phyloP scores from a whole-genome alignment of 2,113 vertebrate species.

The Chamaea fasciata region DNA sequence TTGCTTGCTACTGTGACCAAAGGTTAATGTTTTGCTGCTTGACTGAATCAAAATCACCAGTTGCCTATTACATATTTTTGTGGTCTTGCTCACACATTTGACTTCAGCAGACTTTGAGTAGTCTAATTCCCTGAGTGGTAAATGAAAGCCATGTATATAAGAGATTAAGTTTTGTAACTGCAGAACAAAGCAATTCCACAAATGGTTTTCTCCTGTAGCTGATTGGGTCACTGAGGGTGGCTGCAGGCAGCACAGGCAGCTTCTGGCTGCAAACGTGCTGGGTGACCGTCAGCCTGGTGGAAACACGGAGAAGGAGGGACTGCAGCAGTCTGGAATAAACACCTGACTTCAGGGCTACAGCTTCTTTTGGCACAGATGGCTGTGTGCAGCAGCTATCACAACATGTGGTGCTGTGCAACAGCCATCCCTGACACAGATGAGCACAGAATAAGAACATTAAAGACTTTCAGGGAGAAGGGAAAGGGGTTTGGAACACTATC shows the following conservation, averaged over 20 bases:
- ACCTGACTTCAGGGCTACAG: not conserved
- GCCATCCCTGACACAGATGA: not conserved
- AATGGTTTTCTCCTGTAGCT: not conserved
- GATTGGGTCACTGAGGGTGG: not conserved
- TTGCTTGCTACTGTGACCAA: slow-evolving; percentile 15
- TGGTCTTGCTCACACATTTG: not conserved
- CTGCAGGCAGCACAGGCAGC: not conserved
- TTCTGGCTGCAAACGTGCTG: not conserved
- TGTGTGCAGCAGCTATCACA: not conserved
- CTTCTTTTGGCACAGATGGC: not conserved
- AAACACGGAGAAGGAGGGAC: not conserved
- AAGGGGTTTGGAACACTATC: not conserved
- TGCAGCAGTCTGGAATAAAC: not conserved
- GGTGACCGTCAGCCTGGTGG: not conserved
- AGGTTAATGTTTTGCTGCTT: slow-evolving; percentile 41
- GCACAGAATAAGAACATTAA: not conserved
- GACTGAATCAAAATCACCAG: slow-evolving; percentile 20
- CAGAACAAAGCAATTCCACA: slow-evolving; percentile 14
- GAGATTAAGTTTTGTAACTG: not conserved
- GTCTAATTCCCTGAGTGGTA: not conserved
- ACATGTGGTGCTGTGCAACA: not conserved
- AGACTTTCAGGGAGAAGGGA: not conserved
- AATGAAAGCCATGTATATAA: not conserved
- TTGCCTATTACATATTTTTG: slow-evolving; percentile 10
- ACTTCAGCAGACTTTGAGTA: slow-evolving; percentile 7